Evolutionary conservation across 92 coral and sea anemone species (phyloP).

Genomic region (Epizoanthus fatuus): DNA sequence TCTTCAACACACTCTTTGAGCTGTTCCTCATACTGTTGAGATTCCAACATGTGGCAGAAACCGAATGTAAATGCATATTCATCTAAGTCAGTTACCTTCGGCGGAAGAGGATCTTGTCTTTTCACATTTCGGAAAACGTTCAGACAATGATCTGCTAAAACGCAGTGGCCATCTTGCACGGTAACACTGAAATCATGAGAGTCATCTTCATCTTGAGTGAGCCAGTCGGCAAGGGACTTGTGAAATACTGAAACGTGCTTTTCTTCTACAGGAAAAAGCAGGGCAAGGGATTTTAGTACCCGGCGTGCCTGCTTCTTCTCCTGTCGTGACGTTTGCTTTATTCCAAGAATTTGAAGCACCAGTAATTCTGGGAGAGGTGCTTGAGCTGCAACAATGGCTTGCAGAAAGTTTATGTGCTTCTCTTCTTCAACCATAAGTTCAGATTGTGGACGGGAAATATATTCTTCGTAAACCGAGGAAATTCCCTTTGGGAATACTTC

Average conservation of each 20-base stretch:
- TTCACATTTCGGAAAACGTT: neutral
- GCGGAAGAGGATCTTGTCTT: neutral
- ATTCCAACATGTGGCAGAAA: neutral
- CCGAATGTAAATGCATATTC: neutral
- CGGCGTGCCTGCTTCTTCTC: neutral
- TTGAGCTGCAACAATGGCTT: neutral
- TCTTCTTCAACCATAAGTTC: neutral
- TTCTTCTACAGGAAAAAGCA: neutral
- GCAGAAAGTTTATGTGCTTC: neutral
- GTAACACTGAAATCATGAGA: conserved; percentile 1
- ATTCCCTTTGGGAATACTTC: neutral
- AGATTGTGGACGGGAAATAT: neutral
- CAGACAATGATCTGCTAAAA: neutral
- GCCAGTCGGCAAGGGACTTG: neutral
- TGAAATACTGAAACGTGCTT: neutral
- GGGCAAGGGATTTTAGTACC: neutral
- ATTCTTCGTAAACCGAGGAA: too few species aligned
- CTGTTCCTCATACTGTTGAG: neutral
- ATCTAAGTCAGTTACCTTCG: neutral
- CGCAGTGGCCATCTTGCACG: neutral
- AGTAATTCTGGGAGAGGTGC: too few species aligned
- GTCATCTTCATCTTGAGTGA: neutral
- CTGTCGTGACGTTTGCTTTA: neutral
- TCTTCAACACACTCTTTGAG: neutral
- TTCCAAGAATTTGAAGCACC: neutral